Evolutionary conservation across 2,797 vertebrate species (phyloP).

Genomic region (Echeneis naucrates): DNA sequence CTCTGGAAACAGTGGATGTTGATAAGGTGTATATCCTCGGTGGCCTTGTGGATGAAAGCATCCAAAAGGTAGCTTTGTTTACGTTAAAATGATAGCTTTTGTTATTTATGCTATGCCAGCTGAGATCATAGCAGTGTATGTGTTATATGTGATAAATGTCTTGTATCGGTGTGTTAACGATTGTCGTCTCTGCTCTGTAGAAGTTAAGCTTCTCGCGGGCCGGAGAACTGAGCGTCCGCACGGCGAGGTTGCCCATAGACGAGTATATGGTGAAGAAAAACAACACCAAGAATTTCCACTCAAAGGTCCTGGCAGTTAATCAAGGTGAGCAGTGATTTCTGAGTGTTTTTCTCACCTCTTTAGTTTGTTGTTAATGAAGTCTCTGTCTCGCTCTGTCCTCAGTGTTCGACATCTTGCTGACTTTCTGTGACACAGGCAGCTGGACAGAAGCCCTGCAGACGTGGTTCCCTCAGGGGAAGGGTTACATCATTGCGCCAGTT

Average conservation of each 20-base stretch:
- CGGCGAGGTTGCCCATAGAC: slow-evolving; percentile 89
- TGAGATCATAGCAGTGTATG: no score
- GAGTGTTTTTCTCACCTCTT: no score
- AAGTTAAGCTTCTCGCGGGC: slow-evolving; percentile 89
- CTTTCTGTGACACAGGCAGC: slow-evolving; percentile 84
- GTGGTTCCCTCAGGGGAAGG: slow-evolving; percentile 90
- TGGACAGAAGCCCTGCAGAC: slow-evolving; percentile 88
- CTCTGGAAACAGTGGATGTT: slow-evolving; percentile 86
- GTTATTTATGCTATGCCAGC: not conserved
- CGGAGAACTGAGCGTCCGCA: slow-evolving; percentile 80
- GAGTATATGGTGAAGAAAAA: slow-evolving; percentile 89
- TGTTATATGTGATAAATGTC: not conserved
- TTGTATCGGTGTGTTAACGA: no score
- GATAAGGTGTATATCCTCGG: slow-evolving; percentile 91
- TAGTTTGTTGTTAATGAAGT: not conserved
- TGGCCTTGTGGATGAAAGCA: slow-evolving; percentile 96
- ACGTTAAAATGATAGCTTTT: not conserved
- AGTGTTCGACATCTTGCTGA: slow-evolving; percentile 91
- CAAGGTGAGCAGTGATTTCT: slow-evolving; percentile 82
- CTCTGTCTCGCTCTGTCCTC: slow-evolving; percentile 20
- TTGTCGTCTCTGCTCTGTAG: slow-evolving; percentile 69
- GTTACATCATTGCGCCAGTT: slow-evolving; percentile 77
- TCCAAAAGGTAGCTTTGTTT: slow-evolving; percentile 88
- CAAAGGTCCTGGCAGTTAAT: slow-evolving; percentile 91
- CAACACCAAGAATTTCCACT: slow-evolving; percentile 92